Conservation (phyloP, 2,888 invertebrate species). For the Leucozona laternaria region DNA sequence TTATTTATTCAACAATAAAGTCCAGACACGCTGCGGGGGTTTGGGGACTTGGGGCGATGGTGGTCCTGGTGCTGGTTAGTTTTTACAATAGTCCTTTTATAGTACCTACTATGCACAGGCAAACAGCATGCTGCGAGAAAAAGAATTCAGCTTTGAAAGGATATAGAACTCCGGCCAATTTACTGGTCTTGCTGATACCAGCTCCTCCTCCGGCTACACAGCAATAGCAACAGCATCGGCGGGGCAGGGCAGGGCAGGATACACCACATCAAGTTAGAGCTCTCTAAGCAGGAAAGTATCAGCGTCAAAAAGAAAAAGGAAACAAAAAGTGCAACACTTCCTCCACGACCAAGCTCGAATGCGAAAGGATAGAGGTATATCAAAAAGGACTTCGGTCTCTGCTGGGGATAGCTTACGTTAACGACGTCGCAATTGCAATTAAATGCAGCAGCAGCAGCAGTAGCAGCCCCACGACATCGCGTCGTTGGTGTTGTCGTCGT, state of each 20-base stretch:
- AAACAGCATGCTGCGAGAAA: not conserved
- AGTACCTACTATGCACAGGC: slow-evolving; percentile 3
- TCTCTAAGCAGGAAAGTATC: slow-evolving; percentile 18
- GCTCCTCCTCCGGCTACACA: slow-evolving; percentile 2
- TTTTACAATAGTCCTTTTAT: slow-evolving; percentile 45
- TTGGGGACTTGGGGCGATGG: not conserved
- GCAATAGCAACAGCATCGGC: no score
- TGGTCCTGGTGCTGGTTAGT: not conserved
- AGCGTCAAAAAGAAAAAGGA: not conserved
- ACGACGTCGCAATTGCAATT: slow-evolving; percentile 61
- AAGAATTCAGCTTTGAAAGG: slow-evolving; percentile 44
- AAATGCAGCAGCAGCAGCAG: slow-evolving; percentile 52
- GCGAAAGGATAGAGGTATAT: slow-evolving; percentile 14
- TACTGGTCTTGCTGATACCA: slow-evolving; percentile 49
- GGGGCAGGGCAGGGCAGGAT: no score
- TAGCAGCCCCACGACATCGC: slow-evolving; percentile 23
- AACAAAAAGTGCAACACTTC: slow-evolving; percentile 66
- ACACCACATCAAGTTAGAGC: slow-evolving; percentile 48
- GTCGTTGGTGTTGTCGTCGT: slow-evolving; percentile 2
- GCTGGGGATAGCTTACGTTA: slow-evolving; percentile 37
- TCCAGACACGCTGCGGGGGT: slow-evolving; percentile 51
- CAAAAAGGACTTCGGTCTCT: slow-evolving; percentile 25
- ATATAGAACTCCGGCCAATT: slow-evolving; percentile 64
- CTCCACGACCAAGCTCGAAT: slow-evolving; percentile 4
- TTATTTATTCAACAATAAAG: slow-evolving; percentile 66